Percentiles rank a stretch among this genome's conserved stretches.
Conservation (phyloP, 2,888 invertebrate genomes). For the Chironomus riparius region DNA sequence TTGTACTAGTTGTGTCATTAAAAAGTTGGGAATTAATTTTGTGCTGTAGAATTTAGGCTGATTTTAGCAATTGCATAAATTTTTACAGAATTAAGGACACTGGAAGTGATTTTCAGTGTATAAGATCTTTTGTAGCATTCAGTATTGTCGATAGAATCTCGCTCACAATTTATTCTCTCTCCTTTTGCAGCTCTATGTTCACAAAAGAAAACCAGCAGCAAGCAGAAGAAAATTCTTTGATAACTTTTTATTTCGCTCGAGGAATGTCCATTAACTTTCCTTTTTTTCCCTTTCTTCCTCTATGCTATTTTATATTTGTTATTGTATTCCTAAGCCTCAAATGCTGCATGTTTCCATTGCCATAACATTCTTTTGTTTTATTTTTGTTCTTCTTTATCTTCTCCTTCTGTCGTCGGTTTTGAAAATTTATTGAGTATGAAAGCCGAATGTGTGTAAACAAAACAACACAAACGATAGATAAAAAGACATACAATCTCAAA, state of each 20-base stretch:
- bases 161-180: too few relatives aligned
- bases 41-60: too few relatives aligned
- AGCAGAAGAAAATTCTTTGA: not conserved
- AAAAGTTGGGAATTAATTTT: too few relatives aligned
- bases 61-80: too few relatives aligned
- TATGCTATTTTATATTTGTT: not conserved
- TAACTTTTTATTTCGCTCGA: not conserved
- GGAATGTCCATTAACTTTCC: not conserved
- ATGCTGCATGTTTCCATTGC: not conserved
- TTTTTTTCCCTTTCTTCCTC: not conserved
- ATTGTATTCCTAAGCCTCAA: not conserved
- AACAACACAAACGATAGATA: not conserved
- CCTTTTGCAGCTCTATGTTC: too few relatives aligned
- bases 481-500: not conserved
- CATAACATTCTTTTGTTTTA: not conserved
- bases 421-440: constrained; percentile 13
- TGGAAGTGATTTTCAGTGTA: too few relatives aligned
- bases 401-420: not conserved
- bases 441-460: constrained; percentile 2
- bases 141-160: too few relatives aligned
- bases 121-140: too few relatives aligned
- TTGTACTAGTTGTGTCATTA: too few relatives aligned
- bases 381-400: not conserved
- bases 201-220: too few relatives aligned
- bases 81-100: too few relatives aligned